Conservation (phyloP, 1,140 invertebrate species). For the Drosophila nebulosa region DNA sequence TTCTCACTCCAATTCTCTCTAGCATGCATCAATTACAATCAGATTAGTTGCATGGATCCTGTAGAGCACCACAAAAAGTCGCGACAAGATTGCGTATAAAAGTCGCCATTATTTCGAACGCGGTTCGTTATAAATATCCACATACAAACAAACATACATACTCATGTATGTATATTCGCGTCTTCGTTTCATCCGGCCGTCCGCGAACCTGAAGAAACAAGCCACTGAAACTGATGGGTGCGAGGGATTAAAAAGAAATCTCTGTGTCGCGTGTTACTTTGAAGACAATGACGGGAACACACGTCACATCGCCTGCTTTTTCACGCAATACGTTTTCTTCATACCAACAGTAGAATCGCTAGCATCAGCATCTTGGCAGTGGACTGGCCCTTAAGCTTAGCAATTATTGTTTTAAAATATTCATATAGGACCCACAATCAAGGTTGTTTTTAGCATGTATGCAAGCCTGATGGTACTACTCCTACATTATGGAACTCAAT, state of each 20-base stretch:
- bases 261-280: background rate
- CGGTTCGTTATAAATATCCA: background rate
- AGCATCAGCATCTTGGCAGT: background rate
- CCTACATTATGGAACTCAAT: too few relatives aligned
- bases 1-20: constrained; percentile 38
- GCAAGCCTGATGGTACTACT: too few relatives aligned
- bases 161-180: background rate
- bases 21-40: constrained; percentile 73
- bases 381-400: background rate
- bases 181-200: background rate
- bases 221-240: background rate
- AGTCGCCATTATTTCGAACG: constrained; percentile 18
- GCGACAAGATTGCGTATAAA: constrained; percentile 12
- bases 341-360: background rate
- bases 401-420: constrained; percentile 3
- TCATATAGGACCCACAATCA: background rate
- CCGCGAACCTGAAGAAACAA: background rate
- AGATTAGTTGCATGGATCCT: constrained; percentile 65
- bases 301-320: background rate
- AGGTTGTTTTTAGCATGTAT: too few relatives aligned
- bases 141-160: background rate
- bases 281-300: background rate
- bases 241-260: background rate
- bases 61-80: constrained; percentile 20
- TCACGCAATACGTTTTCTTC: background rate